A percentile compares a stretch with the other conserved stretches of the same genome.
Evolutionary conservation across 2,113 vertebrate species (phyloP).

Genomic region (Podarcis cretensis): DNA sequence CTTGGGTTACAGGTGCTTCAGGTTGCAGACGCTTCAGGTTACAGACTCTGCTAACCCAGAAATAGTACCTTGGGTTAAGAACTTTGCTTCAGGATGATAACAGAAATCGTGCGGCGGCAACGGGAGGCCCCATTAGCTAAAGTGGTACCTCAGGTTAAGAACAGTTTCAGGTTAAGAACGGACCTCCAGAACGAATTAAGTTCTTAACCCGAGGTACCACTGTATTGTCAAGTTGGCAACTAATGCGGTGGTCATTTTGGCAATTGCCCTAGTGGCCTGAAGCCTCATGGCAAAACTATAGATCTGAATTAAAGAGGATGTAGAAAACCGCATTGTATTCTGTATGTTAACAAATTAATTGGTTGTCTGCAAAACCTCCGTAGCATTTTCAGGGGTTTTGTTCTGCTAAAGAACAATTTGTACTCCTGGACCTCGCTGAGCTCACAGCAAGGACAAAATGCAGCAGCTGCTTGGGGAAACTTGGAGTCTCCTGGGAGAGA

Average conservation of each 20-base stretch:
- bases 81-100: too few species aligned
- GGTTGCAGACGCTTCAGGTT: too few species aligned
- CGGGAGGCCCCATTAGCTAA: too few species aligned
- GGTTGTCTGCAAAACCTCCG: background rate
- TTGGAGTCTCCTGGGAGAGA: slow-evolving; percentile 14
- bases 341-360: background rate
- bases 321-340: background rate
- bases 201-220: too few species aligned
- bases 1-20: too few species aligned
- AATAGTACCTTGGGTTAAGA: too few species aligned
- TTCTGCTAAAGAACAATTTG: background rate
- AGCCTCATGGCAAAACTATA: background rate
- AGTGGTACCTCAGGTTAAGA: too few species aligned
- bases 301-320: accelerated
- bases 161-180: too few species aligned
- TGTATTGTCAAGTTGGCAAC: background rate
- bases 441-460: background rate
- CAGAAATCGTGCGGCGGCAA: too few species aligned
- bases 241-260: background rate
- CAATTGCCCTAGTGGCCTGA: background rate
- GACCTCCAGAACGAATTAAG: too few species aligned
- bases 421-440: background rate
- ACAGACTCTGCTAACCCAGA: too few species aligned
- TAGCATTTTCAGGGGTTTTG: background rate
- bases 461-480: slow-evolving; percentile 35